phyloP scores from a whole-genome alignment of 2,797 vertebrate genomes.

The Ceryle rudis region DNA sequence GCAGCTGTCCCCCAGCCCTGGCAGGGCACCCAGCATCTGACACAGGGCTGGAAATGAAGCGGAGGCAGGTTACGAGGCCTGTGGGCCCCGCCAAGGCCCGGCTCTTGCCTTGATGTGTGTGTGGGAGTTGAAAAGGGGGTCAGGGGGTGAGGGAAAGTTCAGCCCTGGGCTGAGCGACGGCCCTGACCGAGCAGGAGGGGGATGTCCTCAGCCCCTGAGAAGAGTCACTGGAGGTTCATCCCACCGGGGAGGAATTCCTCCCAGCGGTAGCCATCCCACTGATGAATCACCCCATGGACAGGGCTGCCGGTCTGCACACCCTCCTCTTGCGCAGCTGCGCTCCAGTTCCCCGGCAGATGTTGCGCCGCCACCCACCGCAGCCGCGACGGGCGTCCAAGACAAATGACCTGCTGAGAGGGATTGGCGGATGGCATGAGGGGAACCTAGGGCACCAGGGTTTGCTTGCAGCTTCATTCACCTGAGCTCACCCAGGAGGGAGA shows the following conservation, averaged over 20 bases:
- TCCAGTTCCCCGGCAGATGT: constrained; percentile 30
- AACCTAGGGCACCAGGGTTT: accelerated
- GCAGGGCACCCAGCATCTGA: accelerated
- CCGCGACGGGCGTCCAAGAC: accelerated
- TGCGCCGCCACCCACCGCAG: not conserved
- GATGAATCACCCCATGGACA: constrained; percentile 68
- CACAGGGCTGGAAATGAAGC: not conserved
- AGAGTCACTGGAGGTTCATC: constrained; percentile 74
- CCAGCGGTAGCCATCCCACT: constrained; percentile 62
- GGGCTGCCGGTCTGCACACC: not conserved
- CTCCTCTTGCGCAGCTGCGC: constrained; percentile 44
- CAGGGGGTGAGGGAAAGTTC: constrained; percentile 86
- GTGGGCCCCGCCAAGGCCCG: not conserved
- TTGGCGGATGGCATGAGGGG: accelerated
- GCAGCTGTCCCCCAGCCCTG: accelerated
- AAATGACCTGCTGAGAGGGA: accelerated
- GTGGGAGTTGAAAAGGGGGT: constrained; percentile 80
- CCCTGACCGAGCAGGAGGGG: not conserved
- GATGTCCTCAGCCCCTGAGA: constrained; percentile 31
- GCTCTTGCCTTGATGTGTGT: constrained; percentile 7
- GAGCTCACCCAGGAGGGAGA: not conserved
- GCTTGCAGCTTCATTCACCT: accelerated
- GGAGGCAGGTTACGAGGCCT: not conserved
- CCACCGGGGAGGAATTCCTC: constrained; percentile 66
- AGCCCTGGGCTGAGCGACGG: constrained; percentile 75